Conservation (phyloP, 2,888 invertebrate species). For the Shargacucullia verbasci region DNA sequence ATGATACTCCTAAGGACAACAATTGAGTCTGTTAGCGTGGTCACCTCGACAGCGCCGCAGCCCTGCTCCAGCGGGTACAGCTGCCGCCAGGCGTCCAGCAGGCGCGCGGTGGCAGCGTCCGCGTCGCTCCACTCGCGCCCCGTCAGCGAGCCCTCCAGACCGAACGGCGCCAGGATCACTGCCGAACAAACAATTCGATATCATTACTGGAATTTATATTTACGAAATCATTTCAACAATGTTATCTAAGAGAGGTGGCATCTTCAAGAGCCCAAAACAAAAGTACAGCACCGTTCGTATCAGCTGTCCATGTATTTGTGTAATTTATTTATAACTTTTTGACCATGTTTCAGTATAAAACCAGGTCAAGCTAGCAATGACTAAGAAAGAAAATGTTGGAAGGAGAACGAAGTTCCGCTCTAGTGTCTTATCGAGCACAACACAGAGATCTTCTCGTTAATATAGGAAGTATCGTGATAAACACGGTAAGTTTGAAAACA, state of each 20-base stretch:
- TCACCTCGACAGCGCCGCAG: conserved; percentile 89
- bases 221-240: no score
- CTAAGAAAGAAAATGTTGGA: conserved; percentile 77
- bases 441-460: conserved; percentile 88
- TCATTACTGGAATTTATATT: background rate
- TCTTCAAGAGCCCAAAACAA: no score
- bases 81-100: conserved; percentile 98
- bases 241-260: no score
- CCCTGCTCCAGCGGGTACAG: conserved; percentile 95
- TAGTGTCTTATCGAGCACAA: conserved; percentile 79
- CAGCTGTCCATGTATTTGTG: no score
- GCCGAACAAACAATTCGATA: conserved; percentile 49
- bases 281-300: no score
- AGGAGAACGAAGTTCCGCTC: conserved; percentile 89
- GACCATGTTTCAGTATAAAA: no score
- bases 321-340: no score
- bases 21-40: no score
- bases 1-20: no score
- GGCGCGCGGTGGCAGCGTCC: conserved; percentile 92
- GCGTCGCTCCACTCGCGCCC: conserved; percentile 93
- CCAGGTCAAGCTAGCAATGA: no score
- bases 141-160: conserved; percentile 96
- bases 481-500: conserved; percentile 66
- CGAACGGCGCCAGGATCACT: conserved; percentile 99
- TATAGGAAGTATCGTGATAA: conserved; percentile 80